Base-by-base conservation (phyloP, 2,113 vertebrate genomes). In the Xenopus tropicalis region DNA sequence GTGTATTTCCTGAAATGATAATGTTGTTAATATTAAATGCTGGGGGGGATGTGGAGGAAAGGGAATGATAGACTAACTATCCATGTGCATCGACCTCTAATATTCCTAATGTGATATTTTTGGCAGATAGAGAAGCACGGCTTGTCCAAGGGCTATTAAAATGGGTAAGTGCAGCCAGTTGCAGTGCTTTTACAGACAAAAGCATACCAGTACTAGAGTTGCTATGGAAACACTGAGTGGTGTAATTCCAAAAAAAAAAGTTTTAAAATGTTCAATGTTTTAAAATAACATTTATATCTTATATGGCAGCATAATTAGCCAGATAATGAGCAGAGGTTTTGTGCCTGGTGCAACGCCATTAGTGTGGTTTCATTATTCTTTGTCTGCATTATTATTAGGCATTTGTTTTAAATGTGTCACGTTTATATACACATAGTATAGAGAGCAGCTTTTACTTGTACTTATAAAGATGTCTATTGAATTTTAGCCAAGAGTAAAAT, bases 61-160 rank as follows among this genome's bases (percentile, higher is more conserved):
- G 16, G 22, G 62, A 74, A 59, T 74, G 65, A 68, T 46, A 66
- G 62, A n/a, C 62, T 66, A 22, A 20, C 10, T 68, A 54, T 21
- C 19, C 20, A 48, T 59, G 52, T 13, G 23, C 21, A 51, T 20
- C 37, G 62, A 48, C 21, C 42, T 19, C 14, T 29, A 68, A 74
- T 61, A 74, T 51, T 74, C 24, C 48, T 57, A 19, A 58, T 20
- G 62, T 59, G 16, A 23, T 61, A 74, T 68, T 74, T 74, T 74
- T 74, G 54, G 72, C 56, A 10, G 19, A 74, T 43, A 46, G 20
- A 24, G 52, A 66, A 66, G 42, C 25, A 44, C 16, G 48, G 17
- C 62, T 48, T 58, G 25, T 73, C 20, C 21, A 66, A 58, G 37
- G 43, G 37, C 64, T 74, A 56, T 68, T 68, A 51, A 52, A 68